Evolutionary conservation across 2,113 vertebrate genomes (phyloP), one percentile per base, ranked within the genome.

Genomic region (Phalacrocorax brasilianus): DNA sequence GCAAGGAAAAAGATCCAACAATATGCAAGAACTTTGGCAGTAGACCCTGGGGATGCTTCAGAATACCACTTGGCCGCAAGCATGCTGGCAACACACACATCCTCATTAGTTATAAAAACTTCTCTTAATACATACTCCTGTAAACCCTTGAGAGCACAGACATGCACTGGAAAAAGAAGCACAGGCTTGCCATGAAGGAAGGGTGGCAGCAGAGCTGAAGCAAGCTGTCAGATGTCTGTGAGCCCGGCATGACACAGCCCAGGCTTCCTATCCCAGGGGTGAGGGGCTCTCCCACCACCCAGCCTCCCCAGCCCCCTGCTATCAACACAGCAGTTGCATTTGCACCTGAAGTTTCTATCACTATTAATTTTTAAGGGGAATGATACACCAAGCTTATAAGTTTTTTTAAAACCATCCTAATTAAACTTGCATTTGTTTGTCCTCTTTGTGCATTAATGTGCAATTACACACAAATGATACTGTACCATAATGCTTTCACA

Each of bases 281-380:
- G 5, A 50, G 6, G 33, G 33, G 58, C 33, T 76, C 32, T 58
- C 44, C n/a, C 65, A 45, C 0, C 0, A 1, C 23, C 24, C 47
- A 58, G 11, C 24, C 27, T 44, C 55, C 20, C 21, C 16, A 52
- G 4, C 5, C 11, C 30, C 28, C 15, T 8, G 33, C 50, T 52
- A 42, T 7, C 73, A 78, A 38, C 35, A 44, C 3, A 3, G 11
- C 11, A 16, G 5, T 6, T 67, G 35, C 3, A 2, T 33, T 12
- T 28, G 30, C 22, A 79, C 40, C 27, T 11, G 3, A 76, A 59
- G 17, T 26, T 82, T 40, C 53, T 56, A 79, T 3, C 30, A 27
- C 40, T 14, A 44, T 7, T 5, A 53, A 21, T 12, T 73, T 27
- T 79, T 40, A 58, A 79, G 11, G 9, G 18, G n/a, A 74, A 89